phyloP scores from a whole-genome alignment of 2,888 invertebrate species.

The Diadromus collaris region DNA sequence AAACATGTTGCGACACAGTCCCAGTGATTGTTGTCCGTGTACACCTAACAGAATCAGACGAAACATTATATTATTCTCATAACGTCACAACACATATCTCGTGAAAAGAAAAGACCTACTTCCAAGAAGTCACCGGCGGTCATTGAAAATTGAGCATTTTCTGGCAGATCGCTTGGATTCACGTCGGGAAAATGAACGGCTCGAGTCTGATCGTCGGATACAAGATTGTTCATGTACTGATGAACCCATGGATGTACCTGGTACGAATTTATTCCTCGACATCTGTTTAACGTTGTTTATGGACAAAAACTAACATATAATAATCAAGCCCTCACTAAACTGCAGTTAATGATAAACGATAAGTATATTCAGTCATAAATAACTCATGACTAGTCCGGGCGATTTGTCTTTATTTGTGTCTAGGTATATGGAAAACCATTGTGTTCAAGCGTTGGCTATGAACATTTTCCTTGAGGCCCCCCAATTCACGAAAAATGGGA shows the following conservation, averaged over 20 bases:
- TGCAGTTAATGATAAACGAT: conserved; percentile 5
- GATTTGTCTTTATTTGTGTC: neutral
- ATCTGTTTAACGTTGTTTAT: conserved; percentile 77
- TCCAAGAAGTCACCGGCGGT: conserved; percentile 98
- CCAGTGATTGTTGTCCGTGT: conserved; percentile 88
- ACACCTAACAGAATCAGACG: conserved; percentile 81
- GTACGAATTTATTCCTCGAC: conserved; percentile 86
- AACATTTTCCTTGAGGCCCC: too few relatives aligned
- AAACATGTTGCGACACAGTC: conserved; percentile 98
- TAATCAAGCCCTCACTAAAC: conserved; percentile 57
- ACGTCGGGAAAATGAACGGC: conserved; percentile 94
- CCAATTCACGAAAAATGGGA: too few relatives aligned
- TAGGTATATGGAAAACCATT: neutral
- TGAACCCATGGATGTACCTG: conserved; percentile 97
- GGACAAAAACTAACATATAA: conserved; percentile 5
- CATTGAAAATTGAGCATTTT: conserved; percentile 92
- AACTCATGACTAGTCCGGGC: neutral
- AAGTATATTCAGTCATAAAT: neutral
- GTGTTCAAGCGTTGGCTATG: neutral
- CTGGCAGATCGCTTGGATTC: conserved; percentile 86
- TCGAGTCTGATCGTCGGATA: conserved; percentile 90
- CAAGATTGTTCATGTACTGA: conserved; percentile 94
- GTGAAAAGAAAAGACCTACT: conserved; percentile 80
- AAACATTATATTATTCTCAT: neutral
- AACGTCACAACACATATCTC: neutral